Evolutionary conservation across 2,888 invertebrate species (phyloP), one percentile per base, ranked within the genome.

Genomic region (Luperina testacea): DNA sequence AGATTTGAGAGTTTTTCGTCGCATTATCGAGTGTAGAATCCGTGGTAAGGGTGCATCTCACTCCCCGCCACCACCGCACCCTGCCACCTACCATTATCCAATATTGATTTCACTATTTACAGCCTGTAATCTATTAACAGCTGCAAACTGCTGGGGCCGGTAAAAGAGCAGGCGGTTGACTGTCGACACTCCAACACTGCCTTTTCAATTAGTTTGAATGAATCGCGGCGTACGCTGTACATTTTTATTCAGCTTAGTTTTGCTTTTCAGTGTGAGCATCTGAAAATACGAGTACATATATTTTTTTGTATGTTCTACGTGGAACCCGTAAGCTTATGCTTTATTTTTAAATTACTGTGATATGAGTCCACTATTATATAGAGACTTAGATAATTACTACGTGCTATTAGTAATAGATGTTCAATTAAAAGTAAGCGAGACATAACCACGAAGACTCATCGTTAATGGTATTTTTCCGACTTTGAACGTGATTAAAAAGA

Each of bases 21-120:
- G 4, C 17, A 51, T 48, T 59, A 57, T 72, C 69, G 75, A 79
- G 78, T 75, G 67, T 71, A 8, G 70, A 69, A 75, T 88, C 82
- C 80, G 77, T 95, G 88, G 96, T 95, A 95, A 86, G 93, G 94
- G 93, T 87, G 88, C 89, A 88, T 91, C 92, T 92, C 90, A 90
- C 91, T 91, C 91, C 89, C 90, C 87, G 80, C 83, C 87, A 87
- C 86, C 85, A 88, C 90, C 91, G 91, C 94, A 92, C 94, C 93
- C 93, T 92, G 87, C 94, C 93, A 91, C 94, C 95, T 92, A 91
- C 94, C 93, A 94, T 94, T 94, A 94, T 95, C 93, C 95, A 94
- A 95, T 96, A 96, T 96, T 95, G 96, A 96, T 96, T 96, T 95
- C 94, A 94, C 94, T 95, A 94, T 96, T 96, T 95, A 95, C 94